Percentiles rank a stretch among this genome's conserved stretches.
Evolutionary conservation across 2,888 invertebrate genomes (phyloP).

Genomic region (Apodemia zela): DNA sequence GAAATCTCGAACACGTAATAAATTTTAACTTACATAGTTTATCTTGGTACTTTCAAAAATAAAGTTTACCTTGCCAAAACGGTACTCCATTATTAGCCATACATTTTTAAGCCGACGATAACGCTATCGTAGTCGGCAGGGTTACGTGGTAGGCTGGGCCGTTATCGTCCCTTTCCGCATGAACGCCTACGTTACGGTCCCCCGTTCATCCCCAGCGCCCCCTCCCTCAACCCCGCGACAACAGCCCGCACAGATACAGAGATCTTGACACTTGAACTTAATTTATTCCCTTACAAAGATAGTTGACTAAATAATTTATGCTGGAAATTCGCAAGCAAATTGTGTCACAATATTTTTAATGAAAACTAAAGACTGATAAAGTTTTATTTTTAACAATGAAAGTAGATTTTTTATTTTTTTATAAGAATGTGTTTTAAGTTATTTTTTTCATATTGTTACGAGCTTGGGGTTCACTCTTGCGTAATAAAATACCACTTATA

Average conservation of each 20-base stretch:
- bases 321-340: background rate
- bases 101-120: conserved; percentile 72
- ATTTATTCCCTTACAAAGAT: conserved; percentile 54
- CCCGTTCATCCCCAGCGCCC: conserved; percentile 38
- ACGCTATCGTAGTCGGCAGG: conserved; percentile 58
- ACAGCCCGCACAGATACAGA: conserved; percentile 52
- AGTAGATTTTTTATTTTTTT: too few relatives aligned
- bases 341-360: background rate
- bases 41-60: conserved; percentile 13
- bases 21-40: conserved; percentile 23
- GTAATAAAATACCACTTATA: too few relatives aligned
- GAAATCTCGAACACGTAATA: conserved; percentile 18
- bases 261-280: conserved; percentile 74
- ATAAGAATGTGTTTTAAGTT: too few relatives aligned
- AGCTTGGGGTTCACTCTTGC: too few relatives aligned
- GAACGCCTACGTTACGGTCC: conserved; percentile 73
- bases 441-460: too few relatives aligned
- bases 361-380: too few relatives aligned
- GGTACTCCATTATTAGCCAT: conserved; percentile 64
- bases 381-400: too few relatives aligned
- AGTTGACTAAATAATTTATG: conserved; percentile 21
- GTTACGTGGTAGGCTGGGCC: conserved; percentile 76
- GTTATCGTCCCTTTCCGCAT: conserved; percentile 80
- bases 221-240: conserved; percentile 38
- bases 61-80: conserved; percentile 51